Evolutionary conservation across 1,140 invertebrate genomes (phyloP).

Genomic region (Nephila pilipes): DNA sequence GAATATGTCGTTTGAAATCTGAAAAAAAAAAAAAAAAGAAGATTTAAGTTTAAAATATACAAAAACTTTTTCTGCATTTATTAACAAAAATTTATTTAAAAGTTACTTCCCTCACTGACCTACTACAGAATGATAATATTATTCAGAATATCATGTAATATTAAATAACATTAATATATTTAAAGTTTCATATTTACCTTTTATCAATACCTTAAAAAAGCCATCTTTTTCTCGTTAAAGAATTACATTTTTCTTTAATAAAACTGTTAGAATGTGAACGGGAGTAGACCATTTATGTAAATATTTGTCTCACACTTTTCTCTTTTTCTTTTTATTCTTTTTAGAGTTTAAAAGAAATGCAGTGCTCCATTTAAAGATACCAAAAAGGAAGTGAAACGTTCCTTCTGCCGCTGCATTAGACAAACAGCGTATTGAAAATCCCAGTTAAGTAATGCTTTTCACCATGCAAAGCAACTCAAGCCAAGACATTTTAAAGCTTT

Average conservation of each 20-base stretch:
- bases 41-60: too few relatives aligned
- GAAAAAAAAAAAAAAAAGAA: too few relatives aligned
- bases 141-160: too few relatives aligned
- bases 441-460: slow-evolving; percentile 55
- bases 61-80: too few relatives aligned
- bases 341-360: slow-evolving; percentile 12
- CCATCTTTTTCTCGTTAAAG: not conserved
- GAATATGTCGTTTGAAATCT: too few relatives aligned
- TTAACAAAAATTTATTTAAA: too few relatives aligned
- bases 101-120: too few relatives aligned
- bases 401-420: slow-evolving; percentile 16
- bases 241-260: not conserved
- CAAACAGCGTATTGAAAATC: slow-evolving; percentile 64
- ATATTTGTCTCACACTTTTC: slow-evolving; percentile 1
- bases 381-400: not conserved
- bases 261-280: not conserved
- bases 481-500: slow-evolving; percentile 60
- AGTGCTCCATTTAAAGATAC: slow-evolving; percentile 16
- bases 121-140: too few relatives aligned
- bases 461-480: slow-evolving; percentile 14
- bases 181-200: not conserved
- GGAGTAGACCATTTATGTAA: slow-evolving; percentile 19
- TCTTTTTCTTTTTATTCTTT: not conserved
- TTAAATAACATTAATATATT: too few relatives aligned
- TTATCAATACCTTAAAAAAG: not conserved